Base-by-base conservation (phyloP, 2,888 invertebrate species). In the Hirtodrosophila alboralis region DNA sequence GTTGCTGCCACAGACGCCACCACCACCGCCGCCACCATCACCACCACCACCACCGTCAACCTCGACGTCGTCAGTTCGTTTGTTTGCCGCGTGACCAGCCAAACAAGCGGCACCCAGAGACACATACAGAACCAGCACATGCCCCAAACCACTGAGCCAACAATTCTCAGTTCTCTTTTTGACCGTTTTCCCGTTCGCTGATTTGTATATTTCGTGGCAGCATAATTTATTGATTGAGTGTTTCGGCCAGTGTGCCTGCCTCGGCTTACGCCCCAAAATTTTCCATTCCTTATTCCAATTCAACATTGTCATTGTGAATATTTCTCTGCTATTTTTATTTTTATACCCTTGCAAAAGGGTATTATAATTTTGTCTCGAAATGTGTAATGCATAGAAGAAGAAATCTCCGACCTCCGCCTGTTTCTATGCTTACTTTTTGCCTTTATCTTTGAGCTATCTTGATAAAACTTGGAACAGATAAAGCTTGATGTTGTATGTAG, bases 141-240 rank as follows among this genome's bases (percentile, higher is more conserved):
- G n/a, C n/a, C n/a, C n/a, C 12, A 41, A 40, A 38, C 40, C 28
- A 43, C 27, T 33, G 26, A 23, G 31, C 41, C 26, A 45, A 18
- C 34, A 33, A 38, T 16, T 18, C 26, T n/a, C n/a, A n/a, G 34
- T 52, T 36, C 23, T 60, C 52, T 45, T 48, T 64, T 51, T 64
- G 37, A 49, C 43, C 57, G 49, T 44, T 60, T 64, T 40, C 43
- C 54, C 61, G 53, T 70, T 76, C 67, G 73, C 67, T 87, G 84
- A 74, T 86, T 73, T 80, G 73, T 73, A 68, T 83, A 74, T 85
- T 80, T 68, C 78, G 78, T 72, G 69, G 69, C 67, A 85, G 83
- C 75, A 85, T 79, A 86, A 86, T 86, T 84, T 86, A 88, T 87
- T 87, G 87, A 88, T 86, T 86, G 84, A 85, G 87, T 83, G 72